These are phyloP conservation scores for Oxycera nigricornis DNA, from an alignment of 2,888 invertebrate species.

Conservation along the genomic window DNA sequence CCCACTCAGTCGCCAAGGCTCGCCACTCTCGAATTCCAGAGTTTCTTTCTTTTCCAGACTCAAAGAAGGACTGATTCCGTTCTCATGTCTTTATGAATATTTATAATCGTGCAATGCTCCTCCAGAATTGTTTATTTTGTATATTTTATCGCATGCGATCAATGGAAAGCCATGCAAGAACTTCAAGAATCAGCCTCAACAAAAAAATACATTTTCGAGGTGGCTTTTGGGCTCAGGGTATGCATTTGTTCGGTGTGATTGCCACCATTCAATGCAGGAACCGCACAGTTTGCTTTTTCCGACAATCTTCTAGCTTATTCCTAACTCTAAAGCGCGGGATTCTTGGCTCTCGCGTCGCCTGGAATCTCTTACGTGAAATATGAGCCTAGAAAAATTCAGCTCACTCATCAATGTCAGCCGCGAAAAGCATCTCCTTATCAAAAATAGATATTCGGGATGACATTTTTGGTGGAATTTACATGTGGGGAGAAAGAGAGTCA, in stretches of 20 bases:
- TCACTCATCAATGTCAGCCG: neutral
- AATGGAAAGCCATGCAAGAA: slow-evolving; percentile 3
- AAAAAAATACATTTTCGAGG: neutral
- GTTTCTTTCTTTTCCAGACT: slow-evolving; percentile 24
- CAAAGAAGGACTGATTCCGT: slow-evolving; percentile 29
- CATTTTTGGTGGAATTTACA: slow-evolving; percentile 26
- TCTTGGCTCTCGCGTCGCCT: neutral
- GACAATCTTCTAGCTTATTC: too few relatives aligned
- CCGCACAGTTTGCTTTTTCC: too few relatives aligned
- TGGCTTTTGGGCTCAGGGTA: too few relatives aligned
- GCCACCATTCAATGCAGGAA: too few relatives aligned
- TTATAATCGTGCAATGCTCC: slow-evolving; percentile 26
- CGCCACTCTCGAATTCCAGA: slow-evolving; percentile 2
- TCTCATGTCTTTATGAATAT: slow-evolving; percentile 40
- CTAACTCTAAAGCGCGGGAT: too few relatives aligned
- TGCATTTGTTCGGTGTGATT: too few relatives aligned
- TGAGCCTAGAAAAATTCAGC: slow-evolving; percentile 8
- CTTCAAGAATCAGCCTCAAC: neutral
- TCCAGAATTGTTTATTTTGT: slow-evolving; percentile 24
- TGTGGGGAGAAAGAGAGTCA: slow-evolving; percentile 19
- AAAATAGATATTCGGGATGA: slow-evolving; percentile 10
- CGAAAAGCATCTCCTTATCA: slow-evolving; percentile 12
- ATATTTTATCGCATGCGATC: neutral
- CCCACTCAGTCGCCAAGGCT: neutral
- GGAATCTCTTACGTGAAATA: slow-evolving; percentile 27